Evolutionary conservation across 2,888 invertebrate species (phyloP).

Genomic region (Peribatodes rhomboidaria): DNA sequence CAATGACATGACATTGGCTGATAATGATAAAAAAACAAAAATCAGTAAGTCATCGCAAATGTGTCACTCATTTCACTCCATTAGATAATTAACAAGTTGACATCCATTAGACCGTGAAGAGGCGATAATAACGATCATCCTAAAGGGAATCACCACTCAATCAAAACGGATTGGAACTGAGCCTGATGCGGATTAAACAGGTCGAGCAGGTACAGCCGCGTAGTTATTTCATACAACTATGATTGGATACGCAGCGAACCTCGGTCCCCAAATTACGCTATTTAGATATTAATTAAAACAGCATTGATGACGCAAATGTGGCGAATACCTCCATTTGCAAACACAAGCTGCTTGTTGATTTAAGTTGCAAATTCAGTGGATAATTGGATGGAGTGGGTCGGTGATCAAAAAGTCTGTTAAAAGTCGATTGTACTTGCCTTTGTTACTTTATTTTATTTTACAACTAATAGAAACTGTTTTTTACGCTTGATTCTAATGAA

Average conservation of each 20-base stretch:
- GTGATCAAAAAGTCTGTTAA: background rate
- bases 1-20: background rate
- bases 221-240: conserved; percentile 58
- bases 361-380: conserved; percentile 47
- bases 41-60: background rate
- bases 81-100: conserved; percentile 7
- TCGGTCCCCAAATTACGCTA: conserved; percentile 53
- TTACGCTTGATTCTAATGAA: too few relatives aligned
- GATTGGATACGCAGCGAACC: conserved; percentile 64
- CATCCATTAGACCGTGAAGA: conserved; percentile 8
- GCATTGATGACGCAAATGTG: conserved; percentile 60
- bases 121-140: conserved; percentile 25
- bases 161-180: conserved; percentile 38
- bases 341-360: conserved; percentile 55
- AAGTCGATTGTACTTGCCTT: too few relatives aligned
- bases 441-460: too few relatives aligned
- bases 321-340: conserved; percentile 63
- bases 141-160: conserved; percentile 43
- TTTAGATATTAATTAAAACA: conserved; percentile 71
- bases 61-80: background rate
- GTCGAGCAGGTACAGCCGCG: conserved; percentile 36
- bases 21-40: background rate
- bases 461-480: too few relatives aligned
- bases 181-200: conserved; percentile 43
- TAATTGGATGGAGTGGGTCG: conserved; percentile 35